Evolutionary conservation across 2,113 vertebrate species (phyloP).

Genomic region (Hippocampus comes): DNA sequence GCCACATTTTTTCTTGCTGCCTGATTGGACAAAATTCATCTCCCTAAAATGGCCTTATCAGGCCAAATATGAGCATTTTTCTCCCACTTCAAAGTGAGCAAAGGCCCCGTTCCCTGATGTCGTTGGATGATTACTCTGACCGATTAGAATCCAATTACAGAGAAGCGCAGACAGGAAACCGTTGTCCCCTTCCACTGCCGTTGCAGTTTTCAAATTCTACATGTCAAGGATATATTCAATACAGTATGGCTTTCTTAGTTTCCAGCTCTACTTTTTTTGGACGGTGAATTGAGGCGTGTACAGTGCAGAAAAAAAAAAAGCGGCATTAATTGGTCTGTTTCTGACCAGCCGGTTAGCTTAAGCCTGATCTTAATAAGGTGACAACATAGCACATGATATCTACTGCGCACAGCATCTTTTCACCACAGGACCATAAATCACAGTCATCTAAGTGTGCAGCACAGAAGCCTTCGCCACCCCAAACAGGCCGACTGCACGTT

Average conservation of each 20-base stretch:
- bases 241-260: neutral
- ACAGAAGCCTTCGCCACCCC: neutral
- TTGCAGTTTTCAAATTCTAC: neutral
- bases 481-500: neutral
- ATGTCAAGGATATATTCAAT: neutral
- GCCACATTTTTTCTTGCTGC: too few species aligned
- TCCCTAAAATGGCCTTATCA: neutral
- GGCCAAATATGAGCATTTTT: neutral
- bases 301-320: neutral
- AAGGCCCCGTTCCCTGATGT: neutral
- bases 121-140: neutral
- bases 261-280: neutral
- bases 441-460: neutral
- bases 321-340: neutral
- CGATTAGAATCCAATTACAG: neutral
- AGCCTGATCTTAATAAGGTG: neutral
- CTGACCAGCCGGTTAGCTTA: neutral
- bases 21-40: neutral
- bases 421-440: neutral
- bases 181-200: neutral
- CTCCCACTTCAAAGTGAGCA: neutral
- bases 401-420: neutral
- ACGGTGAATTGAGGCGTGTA: neutral
- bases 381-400: neutral
- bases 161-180: neutral